Evolutionary conservation across 2,888 invertebrate genomes (phyloP).

Genomic region (Lasioglossum calceatum): DNA sequence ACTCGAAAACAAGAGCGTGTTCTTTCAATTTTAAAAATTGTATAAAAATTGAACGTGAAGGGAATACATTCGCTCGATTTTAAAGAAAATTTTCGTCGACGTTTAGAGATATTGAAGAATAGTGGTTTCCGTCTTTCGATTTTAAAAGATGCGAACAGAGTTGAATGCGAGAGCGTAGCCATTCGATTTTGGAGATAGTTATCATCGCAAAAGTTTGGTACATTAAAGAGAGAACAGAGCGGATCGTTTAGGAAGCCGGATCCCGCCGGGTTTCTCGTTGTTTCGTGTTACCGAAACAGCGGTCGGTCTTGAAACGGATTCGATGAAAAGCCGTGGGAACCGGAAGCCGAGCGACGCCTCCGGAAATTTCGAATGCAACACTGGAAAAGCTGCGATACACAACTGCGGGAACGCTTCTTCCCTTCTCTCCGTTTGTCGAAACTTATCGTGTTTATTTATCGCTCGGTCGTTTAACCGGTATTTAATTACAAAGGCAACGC

Average conservation of each 20-base stretch:
- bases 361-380: conserved; percentile 54
- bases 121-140: not conserved
- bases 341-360: conserved; percentile 36
- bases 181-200: not conserved
- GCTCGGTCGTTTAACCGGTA: conserved; percentile 36
- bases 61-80: too few relatives aligned
- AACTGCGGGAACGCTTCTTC: conserved; percentile 34
- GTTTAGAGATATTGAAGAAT: too few relatives aligned
- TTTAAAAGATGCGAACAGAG: not conserved
- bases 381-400: conserved; percentile 40
- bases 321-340: conserved; percentile 50
- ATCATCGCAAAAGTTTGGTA: not conserved
- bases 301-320: conserved; percentile 15
- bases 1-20: too few relatives aligned
- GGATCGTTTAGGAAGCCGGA: not conserved
- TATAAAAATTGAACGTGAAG: too few relatives aligned
- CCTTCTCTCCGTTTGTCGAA: conserved; percentile 37
- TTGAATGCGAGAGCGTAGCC: not conserved
- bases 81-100: too few relatives aligned
- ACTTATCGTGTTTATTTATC: conserved; percentile 68
- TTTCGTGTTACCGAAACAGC: not conserved
- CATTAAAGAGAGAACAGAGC: not conserved
- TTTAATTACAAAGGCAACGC: conserved; percentile 49
- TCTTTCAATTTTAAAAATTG: too few relatives aligned
- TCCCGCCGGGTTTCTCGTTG: not conserved